These are phyloP conservation scores for Cyclophora albipunctata DNA, from an alignment of 2,888 invertebrate genomes.

Conservation along the genomic window DNA sequence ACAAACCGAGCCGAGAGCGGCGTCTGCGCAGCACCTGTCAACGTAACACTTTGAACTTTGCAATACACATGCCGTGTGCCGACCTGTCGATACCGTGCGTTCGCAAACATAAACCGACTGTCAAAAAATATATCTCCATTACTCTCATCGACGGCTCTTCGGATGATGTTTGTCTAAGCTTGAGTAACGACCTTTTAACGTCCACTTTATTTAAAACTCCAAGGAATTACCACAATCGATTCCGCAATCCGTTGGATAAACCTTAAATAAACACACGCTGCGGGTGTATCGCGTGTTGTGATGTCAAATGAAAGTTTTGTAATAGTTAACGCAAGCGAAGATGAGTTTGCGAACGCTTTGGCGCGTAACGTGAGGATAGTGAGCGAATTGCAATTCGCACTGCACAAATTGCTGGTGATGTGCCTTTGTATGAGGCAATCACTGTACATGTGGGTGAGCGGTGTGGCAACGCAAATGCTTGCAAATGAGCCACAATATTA, in stretches of 20 bases:
- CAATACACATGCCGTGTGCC: constrained; percentile 14
- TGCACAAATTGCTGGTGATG: constrained; percentile 1
- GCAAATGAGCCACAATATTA: no score
- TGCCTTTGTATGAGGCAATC: constrained; percentile 2
- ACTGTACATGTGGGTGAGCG: no score
- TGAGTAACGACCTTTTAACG: no score
- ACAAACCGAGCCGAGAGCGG: constrained; percentile 9
- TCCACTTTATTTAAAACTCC: no score
- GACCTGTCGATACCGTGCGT: no score
- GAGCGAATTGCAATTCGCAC: constrained; percentile 8
- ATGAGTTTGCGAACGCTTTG: constrained; percentile 13
- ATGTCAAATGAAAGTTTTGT: not conserved
- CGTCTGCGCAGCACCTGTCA: constrained; percentile 28
- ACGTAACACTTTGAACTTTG: constrained; percentile 28
- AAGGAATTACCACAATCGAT: no score
- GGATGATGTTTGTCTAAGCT: no score
- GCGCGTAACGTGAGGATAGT: constrained; percentile 4
- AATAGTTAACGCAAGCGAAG: constrained; percentile 12
- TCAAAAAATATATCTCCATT: constrained; percentile 5
- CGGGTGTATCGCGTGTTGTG: no score
- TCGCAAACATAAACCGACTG: constrained; percentile 5
- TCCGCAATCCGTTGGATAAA: no score
- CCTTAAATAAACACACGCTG: no score
- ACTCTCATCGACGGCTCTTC: no score
- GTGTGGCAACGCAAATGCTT: no score